These are phyloP conservation scores for Oscheius sp. DNA, from an alignment of 2,888 invertebrate species.

Conservation along the genomic window DNA sequence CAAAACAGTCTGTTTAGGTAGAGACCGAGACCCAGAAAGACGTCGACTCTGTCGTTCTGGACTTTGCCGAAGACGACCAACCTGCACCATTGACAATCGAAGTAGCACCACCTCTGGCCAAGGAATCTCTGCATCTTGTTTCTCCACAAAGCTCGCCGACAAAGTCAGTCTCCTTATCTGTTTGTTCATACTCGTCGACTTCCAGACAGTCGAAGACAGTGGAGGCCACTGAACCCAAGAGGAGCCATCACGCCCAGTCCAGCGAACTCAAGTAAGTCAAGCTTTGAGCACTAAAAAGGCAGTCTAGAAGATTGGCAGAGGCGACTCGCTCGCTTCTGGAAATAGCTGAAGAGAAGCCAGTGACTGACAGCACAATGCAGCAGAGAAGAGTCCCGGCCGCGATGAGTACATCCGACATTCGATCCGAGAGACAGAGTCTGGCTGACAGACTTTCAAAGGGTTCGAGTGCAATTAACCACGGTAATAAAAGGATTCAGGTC, in stretches of 20 bases:
- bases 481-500: conserved; percentile 20
- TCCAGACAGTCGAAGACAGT: conserved; percentile 12
- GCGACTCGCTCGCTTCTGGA: conserved; percentile 28
- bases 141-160: conserved; percentile 15
- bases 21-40: conserved; percentile 31
- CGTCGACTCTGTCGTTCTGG: conserved; percentile 31
- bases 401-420: conserved; percentile 35
- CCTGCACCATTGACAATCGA: not conserved
- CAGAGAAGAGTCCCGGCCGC: conserved; percentile 24
- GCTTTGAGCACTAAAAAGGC: not conserved
- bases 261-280: conserved; percentile 3
- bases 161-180: not conserved
- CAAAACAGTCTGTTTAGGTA: not conserved
- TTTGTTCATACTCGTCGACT: not conserved
- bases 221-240: not conserved
- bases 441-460: conserved; percentile 35
- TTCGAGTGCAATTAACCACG: not conserved
- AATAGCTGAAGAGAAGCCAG: conserved; percentile 28
- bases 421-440: conserved; percentile 30
- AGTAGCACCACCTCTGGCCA: conserved; percentile 33
- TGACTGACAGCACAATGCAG: conserved; percentile 13
- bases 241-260: not conserved
- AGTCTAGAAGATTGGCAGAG: conserved; percentile 31
- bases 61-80: conserved; percentile 15
- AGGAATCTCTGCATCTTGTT: conserved; percentile 14